These are phyloP conservation scores for Hippopotamus amphibius DNA, from an alignment of 2,113 vertebrate species.

Conservation along the genomic window DNA sequence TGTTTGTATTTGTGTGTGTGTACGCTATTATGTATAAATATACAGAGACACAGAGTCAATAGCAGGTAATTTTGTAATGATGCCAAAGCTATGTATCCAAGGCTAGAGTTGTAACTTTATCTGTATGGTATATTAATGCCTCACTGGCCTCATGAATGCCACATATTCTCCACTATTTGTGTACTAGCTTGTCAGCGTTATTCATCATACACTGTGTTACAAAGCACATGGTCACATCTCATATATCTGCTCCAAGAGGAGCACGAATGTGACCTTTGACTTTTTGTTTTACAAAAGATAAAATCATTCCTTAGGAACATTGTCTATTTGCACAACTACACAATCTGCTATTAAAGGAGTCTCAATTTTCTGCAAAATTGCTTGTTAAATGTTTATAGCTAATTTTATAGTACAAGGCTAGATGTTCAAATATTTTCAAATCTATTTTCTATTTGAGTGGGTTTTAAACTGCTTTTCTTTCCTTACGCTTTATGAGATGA, in stretches of 20 bases:
- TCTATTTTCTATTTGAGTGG: not conserved
- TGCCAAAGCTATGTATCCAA: not conserved
- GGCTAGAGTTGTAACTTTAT: not conserved
- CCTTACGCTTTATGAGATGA: not conserved
- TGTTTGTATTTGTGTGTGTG: not conserved
- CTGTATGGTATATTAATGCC: conserved; percentile 63
- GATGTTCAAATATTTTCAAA: conserved; percentile 48
- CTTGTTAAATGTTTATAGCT: conserved; percentile 74
- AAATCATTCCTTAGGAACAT: conserved; percentile 79
- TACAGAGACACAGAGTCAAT: not conserved
- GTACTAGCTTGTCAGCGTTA: conserved; percentile 82
- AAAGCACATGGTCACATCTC: conserved; percentile 85
- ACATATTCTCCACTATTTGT: conserved; percentile 79
- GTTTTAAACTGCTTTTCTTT: conserved; percentile 44
- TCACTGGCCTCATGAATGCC: conserved; percentile 57
- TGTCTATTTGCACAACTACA: conserved; percentile 67
- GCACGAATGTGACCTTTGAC: conserved; percentile 85
- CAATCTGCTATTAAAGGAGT: conserved; percentile 73
- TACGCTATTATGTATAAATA: not conserved
- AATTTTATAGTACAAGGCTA: conserved; percentile 67
- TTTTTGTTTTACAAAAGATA: conserved; percentile 83
- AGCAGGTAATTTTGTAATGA: not conserved
- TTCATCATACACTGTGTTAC: conserved; percentile 84
- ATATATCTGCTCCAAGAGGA: conserved; percentile 85
- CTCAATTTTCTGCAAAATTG: conserved; percentile 61